These are phyloP conservation scores for Calephelis virginiensis DNA, from an alignment of 1,140 invertebrate genomes.

Conservation along the genomic window DNA sequence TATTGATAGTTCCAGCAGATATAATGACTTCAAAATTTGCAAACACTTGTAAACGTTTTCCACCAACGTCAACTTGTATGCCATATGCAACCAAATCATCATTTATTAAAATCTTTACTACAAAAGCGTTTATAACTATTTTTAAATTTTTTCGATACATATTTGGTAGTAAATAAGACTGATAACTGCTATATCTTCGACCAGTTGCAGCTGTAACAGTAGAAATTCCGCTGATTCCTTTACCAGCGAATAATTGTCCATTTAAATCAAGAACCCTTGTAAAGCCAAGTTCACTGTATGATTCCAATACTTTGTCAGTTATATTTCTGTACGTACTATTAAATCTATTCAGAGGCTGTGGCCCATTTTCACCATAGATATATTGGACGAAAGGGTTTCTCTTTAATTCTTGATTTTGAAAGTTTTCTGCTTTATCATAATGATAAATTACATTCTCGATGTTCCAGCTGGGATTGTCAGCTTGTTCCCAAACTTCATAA, in stretches of 20 bases:
- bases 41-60: constrained; percentile 49
- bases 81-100: constrained; percentile 80
- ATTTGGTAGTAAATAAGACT: constrained; percentile 73
- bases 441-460: constrained; percentile 59
- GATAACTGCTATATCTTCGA: constrained; percentile 39
- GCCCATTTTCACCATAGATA: constrained; percentile 33
- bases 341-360: too few species aligned
- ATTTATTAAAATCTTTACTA: constrained; percentile 85
- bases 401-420: constrained; percentile 36
- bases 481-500: too few species aligned
- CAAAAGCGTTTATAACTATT: constrained; percentile 78
- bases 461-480: constrained; percentile 59
- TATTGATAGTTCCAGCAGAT: too few species aligned
- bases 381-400: constrained; percentile 29
- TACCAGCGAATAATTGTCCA: constrained; percentile 19
- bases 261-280: constrained; percentile 47
- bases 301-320: background rate
- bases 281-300: constrained; percentile 50
- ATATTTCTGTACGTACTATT: too few species aligned
- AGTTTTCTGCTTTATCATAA: constrained; percentile 47
- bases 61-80: constrained; percentile 81
- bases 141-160: constrained; percentile 66
- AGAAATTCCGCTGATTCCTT: constrained; percentile 41
- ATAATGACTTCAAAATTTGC: constrained; percentile 20
- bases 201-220: constrained; percentile 79